Percentiles rank a stretch among this genome's conserved stretches.
phyloP scores from a whole-genome alignment of 2,113 vertebrate species.

The Lonchura striata region DNA sequence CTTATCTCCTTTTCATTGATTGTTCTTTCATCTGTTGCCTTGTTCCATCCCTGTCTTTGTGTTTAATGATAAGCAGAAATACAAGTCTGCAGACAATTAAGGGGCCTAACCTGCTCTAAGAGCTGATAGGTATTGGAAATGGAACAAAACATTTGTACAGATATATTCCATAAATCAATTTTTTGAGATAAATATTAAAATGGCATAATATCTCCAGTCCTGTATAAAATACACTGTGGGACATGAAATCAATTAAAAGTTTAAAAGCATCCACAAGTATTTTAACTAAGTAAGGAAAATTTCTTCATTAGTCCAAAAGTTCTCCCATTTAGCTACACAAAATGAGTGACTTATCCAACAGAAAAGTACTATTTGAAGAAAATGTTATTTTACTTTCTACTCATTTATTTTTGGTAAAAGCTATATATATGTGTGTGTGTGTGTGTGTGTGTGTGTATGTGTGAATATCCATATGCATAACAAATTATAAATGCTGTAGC shows the following conservation, averaged over 20 bases:
- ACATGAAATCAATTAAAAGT: neutral
- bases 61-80: neutral
- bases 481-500: neutral
- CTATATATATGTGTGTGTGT: neutral
- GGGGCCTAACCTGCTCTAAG: neutral
- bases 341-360: neutral
- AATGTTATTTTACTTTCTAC: neutral
- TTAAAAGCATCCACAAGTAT: neutral
- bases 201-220: accelerated
- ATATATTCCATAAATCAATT: neutral
- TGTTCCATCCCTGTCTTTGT: neutral
- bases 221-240: neutral
- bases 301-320: neutral
- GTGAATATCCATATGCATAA: neutral
- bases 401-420: neutral
- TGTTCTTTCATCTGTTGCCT: neutral
- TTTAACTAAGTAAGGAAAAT: neutral
- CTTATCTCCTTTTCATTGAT: neutral
- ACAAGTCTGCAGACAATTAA: neutral
- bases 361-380: neutral
- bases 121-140: neutral
- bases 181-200: neutral
- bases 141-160: neutral
- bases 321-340: neutral
- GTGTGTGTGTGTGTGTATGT: neutral